Evolutionary conservation across 2,113 vertebrate genomes (phyloP).

Genomic region (Tyrannus savana): DNA sequence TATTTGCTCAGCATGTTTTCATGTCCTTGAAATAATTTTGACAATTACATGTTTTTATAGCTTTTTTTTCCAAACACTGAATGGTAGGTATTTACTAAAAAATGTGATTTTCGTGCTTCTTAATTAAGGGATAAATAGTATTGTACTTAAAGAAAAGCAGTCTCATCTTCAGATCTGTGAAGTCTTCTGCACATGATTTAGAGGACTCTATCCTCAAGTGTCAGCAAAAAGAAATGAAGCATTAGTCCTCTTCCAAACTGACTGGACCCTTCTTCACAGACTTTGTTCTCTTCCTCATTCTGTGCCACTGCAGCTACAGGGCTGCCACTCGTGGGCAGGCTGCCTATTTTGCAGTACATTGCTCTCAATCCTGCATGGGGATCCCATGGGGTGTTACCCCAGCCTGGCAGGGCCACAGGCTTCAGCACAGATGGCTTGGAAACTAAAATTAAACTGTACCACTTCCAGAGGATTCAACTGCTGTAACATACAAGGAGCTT

Average conservation of each 20-base stretch:
- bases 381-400: not conserved
- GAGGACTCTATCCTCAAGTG: not conserved
- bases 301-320: not conserved
- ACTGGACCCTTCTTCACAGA: not conserved
- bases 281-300: not conserved
- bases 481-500: not conserved
- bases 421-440: not conserved
- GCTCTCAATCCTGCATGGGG: not conserved
- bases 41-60: not conserved
- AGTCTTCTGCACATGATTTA: not conserved
- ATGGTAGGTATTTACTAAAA: not conserved
- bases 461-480: not conserved
- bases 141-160: not conserved
- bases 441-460: not conserved
- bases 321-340: not conserved
- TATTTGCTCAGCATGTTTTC: not conserved
- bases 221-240: not conserved
- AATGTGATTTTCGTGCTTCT: not conserved
- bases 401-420: not conserved
- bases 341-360: not conserved
- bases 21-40: conserved; percentile 9
- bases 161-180: not conserved
- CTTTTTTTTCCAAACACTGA: not conserved
- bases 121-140: not conserved
- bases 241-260: not conserved